Evolutionary conservation across 2,888 invertebrate species (phyloP).

Genomic region (Drosophila acutilabella): DNA sequence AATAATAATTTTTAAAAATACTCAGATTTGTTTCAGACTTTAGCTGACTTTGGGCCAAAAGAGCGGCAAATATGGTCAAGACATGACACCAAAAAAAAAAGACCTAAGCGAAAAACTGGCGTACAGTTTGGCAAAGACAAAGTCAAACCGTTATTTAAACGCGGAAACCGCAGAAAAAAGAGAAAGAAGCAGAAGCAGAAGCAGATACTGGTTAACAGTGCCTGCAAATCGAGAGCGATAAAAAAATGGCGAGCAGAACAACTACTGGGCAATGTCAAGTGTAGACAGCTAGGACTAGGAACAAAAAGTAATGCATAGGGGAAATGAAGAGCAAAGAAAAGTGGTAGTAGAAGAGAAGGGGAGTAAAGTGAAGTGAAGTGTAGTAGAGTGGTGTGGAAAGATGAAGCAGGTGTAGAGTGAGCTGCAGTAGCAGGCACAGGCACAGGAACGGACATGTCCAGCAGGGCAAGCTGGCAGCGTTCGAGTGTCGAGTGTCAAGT

Average conservation of each 20-base stretch:
- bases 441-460: conserved; percentile 4
- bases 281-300: conserved; percentile 15
- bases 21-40: background rate
- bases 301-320: background rate
- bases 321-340: background rate
- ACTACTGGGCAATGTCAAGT: conserved; percentile 39
- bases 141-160: conserved; percentile 49
- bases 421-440: conserved; percentile 3
- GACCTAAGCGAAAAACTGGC: conserved; percentile 17
- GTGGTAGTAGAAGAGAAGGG: background rate
- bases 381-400: background rate
- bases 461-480: conserved; percentile 4
- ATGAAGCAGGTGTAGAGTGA: background rate
- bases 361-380: background rate
- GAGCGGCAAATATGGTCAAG: conserved; percentile 18
- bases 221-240: background rate
- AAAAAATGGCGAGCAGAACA: conserved; percentile 9
- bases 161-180: conserved; percentile 10
- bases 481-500: conserved; percentile 37
- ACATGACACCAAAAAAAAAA: background rate
- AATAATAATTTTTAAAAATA: too few relatives aligned
- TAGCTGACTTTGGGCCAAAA: background rate
- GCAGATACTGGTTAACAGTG: background rate
- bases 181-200: background rate
- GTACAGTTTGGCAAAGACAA: conserved; percentile 40